These are phyloP conservation scores for Netelia fuscicornis DNA, from an alignment of 2,888 invertebrate genomes.

Conservation along the genomic window DNA sequence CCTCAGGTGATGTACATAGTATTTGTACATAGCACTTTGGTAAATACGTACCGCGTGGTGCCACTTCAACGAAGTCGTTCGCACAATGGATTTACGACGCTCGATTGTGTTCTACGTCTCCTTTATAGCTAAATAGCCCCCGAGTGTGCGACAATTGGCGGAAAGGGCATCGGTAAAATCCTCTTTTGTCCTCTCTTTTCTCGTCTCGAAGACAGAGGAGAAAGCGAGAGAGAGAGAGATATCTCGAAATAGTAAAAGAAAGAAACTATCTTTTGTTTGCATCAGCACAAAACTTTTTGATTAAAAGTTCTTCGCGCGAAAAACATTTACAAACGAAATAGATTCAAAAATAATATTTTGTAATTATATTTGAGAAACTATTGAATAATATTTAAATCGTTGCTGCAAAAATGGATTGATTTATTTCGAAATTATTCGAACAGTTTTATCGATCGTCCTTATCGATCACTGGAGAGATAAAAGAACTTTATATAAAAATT, in stretches of 20 bases:
- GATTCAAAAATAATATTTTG: too few species aligned
- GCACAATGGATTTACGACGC: conserved; percentile 49
- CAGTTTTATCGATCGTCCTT: too few species aligned
- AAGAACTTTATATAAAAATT: conserved; percentile 3
- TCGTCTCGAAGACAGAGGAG: neutral
- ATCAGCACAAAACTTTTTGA: neutral
- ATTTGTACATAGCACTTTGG: conserved; percentile 24
- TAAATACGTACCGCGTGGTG: conserved; percentile 8
- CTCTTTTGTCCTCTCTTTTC: conserved; percentile 8
- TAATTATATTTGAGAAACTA: too few species aligned
- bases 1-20: conserved; percentile 11
- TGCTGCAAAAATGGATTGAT: too few species aligned
- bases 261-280: neutral
- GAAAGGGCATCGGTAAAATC: conserved; percentile 8
- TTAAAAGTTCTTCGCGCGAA: too few species aligned
- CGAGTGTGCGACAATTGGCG: conserved; percentile 35
- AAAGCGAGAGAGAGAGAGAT: neutral
- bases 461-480: too few species aligned
- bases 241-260: neutral
- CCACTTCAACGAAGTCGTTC: conserved; percentile 40
- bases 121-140: conserved; percentile 47
- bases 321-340: too few species aligned
- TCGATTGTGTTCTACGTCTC: conserved; percentile 46
- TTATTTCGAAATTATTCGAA: too few species aligned
- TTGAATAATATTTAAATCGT: too few species aligned